Evolutionary conservation across 2,888 invertebrate genomes (phyloP), one percentile per base, ranked within the genome.

Genomic region (Acrobasis suavella): DNA sequence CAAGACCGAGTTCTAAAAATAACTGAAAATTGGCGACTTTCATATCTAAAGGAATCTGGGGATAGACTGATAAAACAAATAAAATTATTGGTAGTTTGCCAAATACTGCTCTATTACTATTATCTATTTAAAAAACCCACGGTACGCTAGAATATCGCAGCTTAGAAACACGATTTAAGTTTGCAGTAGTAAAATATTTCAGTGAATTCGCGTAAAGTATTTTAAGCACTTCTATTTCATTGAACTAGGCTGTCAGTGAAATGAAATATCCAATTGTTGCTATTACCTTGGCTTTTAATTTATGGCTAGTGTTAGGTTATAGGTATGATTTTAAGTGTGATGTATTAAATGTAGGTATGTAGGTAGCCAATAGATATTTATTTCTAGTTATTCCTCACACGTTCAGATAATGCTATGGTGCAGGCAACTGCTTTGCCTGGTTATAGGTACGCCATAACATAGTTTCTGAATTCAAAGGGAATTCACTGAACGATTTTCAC

Each of bases 201-300:
- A 65, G 70, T 70, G 55, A 50, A 32, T 51, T 58, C 69, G 76
- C 68, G 76, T 78, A 76, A 79, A 77, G 72, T 81, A 81, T 82
- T 82, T 80, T 76, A 80, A 81, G 80, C 80, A 74, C 70, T 67
- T 74, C 67, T 65, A 65, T 74, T 76, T 72, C 82, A 83, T 81
- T 85, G 84, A 84, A 83, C 84, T 84, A 82, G 81, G 62, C 73
- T 64, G 71, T 72, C 72, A 70, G 71, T 76, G 73, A 77, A 77
- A 77, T 74, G 69, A 75, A 72, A 52, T 8, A 32, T n/a, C 22
- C 22, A 52, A 37, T 52, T 52, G 22, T 12, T 37, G 22, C n/a
- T 46, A 14, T 46, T 12, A 32, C 37, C 10, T 32, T 32, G 2
- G 7, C 32, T 32, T 32, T 32, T 32, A 22, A n/a, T n/a, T n/a